Evolutionary conservation across 1,140 invertebrate genomes (phyloP), one percentile per base, ranked within the genome.

Genomic region (Arctopsyche grandis): DNA sequence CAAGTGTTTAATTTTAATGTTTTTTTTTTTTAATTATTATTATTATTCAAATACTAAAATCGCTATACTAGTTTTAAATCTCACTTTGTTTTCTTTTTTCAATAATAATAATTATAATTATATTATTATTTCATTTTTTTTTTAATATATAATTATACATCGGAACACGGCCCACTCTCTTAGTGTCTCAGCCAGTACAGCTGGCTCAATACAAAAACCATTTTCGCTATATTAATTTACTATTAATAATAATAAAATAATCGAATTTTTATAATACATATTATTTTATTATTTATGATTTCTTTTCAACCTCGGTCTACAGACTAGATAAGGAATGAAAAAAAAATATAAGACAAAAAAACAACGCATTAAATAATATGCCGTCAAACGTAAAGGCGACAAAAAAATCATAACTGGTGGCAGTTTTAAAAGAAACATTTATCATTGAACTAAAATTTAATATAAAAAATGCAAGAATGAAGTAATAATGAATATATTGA

Each of bases 21-120:
- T 71, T 48, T 24, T 71, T 38, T 24, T 38, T 71, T 46, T 19
- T n/a, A 21, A 19, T 21, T 24, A 5, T 22, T 21, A 21, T n/a
- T n/a, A n/a, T n/a, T n/a, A 16, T 66, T 14, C 12, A 14, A 74
- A 48, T 48, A 21, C 46, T 56, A 56, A 76, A 76, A 56, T 71
- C 16, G 14, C 38, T 75, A 58, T 78, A 75, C 78, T 79, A 79
- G 12, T 70, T 79, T 82, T 82, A 82, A 81, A 82, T 82, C 81
- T 82, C 81, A 82, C 81, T 82, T 66, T 76, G 52, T 56, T 60
- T 76, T 76, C 48, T 76, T 16, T 76, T 22, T 24, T 21, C 56
- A 44, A 56, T 58, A n/a, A 44, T 75, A 29, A 75, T 75, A 56
- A 52, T 75, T 10, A 66, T 66, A 26, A 66, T 24, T 26, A 66